Evolutionary conservation across 1,140 invertebrate genomes (phyloP).

Genomic region (Bradysia coprophila): DNA sequence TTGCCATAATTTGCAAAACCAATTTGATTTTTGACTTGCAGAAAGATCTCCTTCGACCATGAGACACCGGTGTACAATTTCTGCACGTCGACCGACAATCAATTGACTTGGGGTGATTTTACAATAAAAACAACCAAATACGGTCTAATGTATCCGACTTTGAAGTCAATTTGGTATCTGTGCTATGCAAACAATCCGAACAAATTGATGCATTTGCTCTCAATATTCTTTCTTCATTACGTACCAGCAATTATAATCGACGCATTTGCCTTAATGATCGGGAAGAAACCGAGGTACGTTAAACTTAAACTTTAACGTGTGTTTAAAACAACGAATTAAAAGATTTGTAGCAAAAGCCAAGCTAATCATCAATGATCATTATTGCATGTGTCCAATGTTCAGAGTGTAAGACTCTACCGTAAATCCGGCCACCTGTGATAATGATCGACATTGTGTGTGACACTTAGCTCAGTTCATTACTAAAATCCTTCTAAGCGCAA

Average conservation of each 20-base stretch:
- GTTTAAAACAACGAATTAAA: no score
- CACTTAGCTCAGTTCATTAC: no score
- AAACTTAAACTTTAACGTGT: constrained; percentile 2
- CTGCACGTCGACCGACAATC: constrained; percentile 40
- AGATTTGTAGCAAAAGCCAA: no score
- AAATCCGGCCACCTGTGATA: no score
- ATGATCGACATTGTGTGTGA: no score
- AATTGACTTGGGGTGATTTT: constrained; percentile 42
- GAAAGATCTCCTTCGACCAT: constrained; percentile 8
- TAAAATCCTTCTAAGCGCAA: no score
- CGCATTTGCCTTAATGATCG: constrained; percentile 31
- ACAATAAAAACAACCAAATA: constrained; percentile 25
- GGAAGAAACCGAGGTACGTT: constrained; percentile 42
- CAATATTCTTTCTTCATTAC: constrained; percentile 35
- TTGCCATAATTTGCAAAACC: no score
- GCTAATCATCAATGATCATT: no score
- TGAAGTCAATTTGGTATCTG: constrained; percentile 32
- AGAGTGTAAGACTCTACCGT: no score
- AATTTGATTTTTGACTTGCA: constrained; percentile 2
- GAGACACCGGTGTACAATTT: constrained; percentile 45
- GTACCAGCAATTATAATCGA: constrained; percentile 51
- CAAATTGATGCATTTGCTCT: constrained; percentile 27
- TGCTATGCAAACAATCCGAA: constrained; percentile 10
- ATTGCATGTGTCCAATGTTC: no score
- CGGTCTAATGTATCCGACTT: constrained; percentile 29